Base-by-base conservation (phyloP, 2,888 invertebrate species). In the Tubulanus polymorphus region DNA sequence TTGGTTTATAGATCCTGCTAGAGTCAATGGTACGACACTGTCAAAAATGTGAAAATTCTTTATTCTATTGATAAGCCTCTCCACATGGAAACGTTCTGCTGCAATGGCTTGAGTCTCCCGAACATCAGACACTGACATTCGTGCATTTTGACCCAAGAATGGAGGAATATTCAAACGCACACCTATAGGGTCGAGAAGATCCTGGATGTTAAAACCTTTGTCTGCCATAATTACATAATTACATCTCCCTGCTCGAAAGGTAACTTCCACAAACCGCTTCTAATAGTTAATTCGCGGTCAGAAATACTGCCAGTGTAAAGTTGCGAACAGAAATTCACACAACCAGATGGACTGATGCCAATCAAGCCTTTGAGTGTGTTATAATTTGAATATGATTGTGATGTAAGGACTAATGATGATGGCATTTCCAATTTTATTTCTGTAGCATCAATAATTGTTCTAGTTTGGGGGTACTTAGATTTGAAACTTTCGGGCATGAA, bases 391-490 rank as follows among this genome's bases (percentile, higher is more conserved):
- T 41, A 41, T 18, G 20, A 20, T 23, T 41, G 41, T 41, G 41
- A 41, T 23, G 18, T 41, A 3, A 41, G 41, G 6, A 41, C 41
- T 15, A 41, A 15, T 41, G 41, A 41, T 15, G 41, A 41, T 15
- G 41, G 30, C 46, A 37, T 60, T 35, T 62, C 48, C 32, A 49
- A 32, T 28, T 58, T 53, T 2, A 61, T 37, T 46, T 61, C 59
- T 27, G 56, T 59, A 26, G 56, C 54, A 47, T 61, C 59, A 47
- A 59, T 30, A 10, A 59, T 61, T 2, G 54, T 54, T 20, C 56
- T 20, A 3, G 57, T 59, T 10, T 51, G 28, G 26, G 61, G 59
- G 45, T 55, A 61, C 28, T 53, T 50, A 23, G 32, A n/a, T 46
- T 54, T 54, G 49, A 59, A 60, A 29, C 46, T 25, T n/a, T 35